Evolutionary conservation across 2,888 invertebrate species (phyloP).

Genomic region (Daptonema setosum): DNA sequence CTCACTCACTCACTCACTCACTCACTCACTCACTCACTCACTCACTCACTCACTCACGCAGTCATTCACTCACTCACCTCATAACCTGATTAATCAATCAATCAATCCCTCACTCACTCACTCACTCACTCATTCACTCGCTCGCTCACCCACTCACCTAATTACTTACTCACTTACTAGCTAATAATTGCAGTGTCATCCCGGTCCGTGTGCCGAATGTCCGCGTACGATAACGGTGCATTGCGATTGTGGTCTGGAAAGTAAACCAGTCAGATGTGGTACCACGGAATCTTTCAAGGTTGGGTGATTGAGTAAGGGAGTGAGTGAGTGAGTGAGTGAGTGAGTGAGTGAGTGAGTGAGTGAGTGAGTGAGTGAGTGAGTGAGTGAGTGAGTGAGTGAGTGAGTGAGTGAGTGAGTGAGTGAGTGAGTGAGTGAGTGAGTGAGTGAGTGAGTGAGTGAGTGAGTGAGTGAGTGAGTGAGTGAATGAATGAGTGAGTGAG

Average conservation of each 20-base stretch:
- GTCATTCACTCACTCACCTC: no score
- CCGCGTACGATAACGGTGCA: conserved; percentile 40
- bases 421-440: no score
- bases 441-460: background rate
- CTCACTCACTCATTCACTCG: no score
- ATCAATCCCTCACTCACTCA: no score
- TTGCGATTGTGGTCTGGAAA: conserved; percentile 28
- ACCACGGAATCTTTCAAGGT: conserved; percentile 1
- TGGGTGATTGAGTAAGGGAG: background rate
- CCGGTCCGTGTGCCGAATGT: conserved; percentile 80
- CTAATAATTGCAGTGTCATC: conserved; percentile 66
- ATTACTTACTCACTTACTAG: no score
- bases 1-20: no score
- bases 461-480: no score
- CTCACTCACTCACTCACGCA: no score
- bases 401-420: background rate
- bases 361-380: background rate
- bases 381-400: no score
- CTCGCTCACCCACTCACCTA: no score
- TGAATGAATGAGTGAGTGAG: no score
- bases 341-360: background rate
- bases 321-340: background rate
- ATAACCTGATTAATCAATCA: no score
- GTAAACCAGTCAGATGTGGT: conserved; percentile 15
- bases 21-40: conserved; percentile 20